Evolutionary conservation across 2,797 vertebrate species (phyloP).

Genomic region (Gallinago solitaria): DNA sequence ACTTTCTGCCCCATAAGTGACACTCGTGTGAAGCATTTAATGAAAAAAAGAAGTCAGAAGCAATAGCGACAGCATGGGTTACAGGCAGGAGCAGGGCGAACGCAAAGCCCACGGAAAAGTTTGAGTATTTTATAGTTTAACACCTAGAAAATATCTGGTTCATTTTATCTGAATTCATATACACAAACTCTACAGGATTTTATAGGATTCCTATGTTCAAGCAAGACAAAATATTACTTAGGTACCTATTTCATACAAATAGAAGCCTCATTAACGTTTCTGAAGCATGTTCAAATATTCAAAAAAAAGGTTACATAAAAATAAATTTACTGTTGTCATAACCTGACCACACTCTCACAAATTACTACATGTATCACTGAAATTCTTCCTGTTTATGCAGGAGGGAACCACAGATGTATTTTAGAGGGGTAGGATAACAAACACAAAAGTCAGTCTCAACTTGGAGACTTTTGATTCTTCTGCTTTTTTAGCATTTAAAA

Average conservation of each 20-base stretch:
- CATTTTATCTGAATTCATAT: not conserved
- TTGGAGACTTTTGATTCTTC: not conserved
- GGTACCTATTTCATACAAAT: not conserved
- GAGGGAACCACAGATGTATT: not conserved
- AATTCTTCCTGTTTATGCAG: not conserved
- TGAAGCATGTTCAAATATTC: not conserved
- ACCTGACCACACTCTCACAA: not conserved
- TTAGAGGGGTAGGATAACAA: not conserved
- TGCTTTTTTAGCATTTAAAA: not conserved
- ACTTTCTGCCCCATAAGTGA: not conserved
- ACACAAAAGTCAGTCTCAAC: not conserved
- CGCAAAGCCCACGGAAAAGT: not conserved
- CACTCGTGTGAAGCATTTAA: not conserved
- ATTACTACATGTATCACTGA: not conserved
- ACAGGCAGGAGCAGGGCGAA: not conserved
- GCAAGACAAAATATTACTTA: not conserved
- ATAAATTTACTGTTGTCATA: not conserved
- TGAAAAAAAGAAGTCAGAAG: not conserved
- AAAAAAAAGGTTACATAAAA: not conserved
- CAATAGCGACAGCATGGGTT: not conserved
- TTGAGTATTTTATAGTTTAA: not conserved
- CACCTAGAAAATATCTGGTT: not conserved
- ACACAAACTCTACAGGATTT: not conserved
- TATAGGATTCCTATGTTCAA: not conserved
- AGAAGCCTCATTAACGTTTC: not conserved